Evolutionary conservation across 2,888 invertebrate species (phyloP).

Genomic region (Hirtodrosophila duncani): DNA sequence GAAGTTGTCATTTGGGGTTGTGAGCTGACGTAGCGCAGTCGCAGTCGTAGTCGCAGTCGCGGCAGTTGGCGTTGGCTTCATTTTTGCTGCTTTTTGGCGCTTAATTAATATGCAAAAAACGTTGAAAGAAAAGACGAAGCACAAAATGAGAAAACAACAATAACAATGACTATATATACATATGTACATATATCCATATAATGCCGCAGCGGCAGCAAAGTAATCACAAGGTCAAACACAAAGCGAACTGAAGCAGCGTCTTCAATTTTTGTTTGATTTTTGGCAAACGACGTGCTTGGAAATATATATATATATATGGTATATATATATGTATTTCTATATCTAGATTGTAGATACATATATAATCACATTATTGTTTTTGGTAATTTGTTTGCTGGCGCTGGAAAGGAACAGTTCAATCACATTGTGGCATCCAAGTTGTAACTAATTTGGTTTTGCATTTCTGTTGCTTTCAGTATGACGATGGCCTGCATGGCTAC

Average conservation of each 20-base stretch:
- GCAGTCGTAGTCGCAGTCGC: too few relatives aligned
- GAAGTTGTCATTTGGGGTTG: constrained; percentile 4
- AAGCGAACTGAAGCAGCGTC: constrained; percentile 29
- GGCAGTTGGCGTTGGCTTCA: constrained; percentile 25
- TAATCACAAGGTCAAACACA: constrained; percentile 71
- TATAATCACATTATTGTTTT: too few relatives aligned
- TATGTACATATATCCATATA: constrained; percentile 26
- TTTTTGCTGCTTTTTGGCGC: constrained; percentile 60
- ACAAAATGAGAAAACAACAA: constrained; percentile 14
- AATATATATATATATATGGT: constrained; percentile 32
- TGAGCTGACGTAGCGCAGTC: too few relatives aligned
- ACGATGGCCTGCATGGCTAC: constrained; percentile 95
- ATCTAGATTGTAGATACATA: constrained; percentile 9
- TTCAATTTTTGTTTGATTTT: constrained; percentile 32
- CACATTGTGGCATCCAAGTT: background rate
- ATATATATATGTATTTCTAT: constrained; percentile 9
- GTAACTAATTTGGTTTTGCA: background rate
- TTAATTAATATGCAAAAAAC: constrained; percentile 77
- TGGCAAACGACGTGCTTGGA: constrained; percentile 43
- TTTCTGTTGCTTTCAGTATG: constrained; percentile 84
- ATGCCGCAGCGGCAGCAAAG: constrained; percentile 55
- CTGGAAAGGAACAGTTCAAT: constrained; percentile 16
- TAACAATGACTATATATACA: constrained; percentile 18
- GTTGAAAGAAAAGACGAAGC: constrained; percentile 57
- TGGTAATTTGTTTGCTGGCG: background rate